Evolutionary conservation across 2,113 vertebrate species (phyloP).

Genomic region (Eudyptes chrysolophus): DNA sequence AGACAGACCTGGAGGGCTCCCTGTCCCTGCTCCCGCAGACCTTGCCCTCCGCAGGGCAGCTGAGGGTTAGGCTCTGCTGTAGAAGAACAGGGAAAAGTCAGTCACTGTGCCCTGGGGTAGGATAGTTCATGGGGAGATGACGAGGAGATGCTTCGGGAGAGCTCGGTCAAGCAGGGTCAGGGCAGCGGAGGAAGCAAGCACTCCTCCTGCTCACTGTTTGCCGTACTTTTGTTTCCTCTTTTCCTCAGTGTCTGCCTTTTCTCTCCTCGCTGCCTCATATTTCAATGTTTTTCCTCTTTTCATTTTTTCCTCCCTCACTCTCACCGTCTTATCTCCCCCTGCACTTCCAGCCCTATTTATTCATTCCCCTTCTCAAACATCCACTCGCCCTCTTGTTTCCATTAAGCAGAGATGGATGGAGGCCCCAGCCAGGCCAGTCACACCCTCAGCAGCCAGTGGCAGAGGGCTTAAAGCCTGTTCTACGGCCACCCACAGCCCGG

Average conservation of each 20-base stretch:
- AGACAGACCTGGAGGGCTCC: background rate
- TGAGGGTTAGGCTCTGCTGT: background rate
- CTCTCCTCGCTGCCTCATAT: background rate
- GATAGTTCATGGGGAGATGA: background rate
- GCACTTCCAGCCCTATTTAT: background rate
- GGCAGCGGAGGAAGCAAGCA: background rate
- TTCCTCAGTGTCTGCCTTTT: background rate
- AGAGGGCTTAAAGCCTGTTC: background rate
- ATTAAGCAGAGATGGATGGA: background rate
- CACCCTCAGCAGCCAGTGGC: background rate
- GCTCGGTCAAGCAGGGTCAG: background rate
- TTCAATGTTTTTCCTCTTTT: background rate
- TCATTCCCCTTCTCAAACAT: background rate
- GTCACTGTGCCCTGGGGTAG: background rate
- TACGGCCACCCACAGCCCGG: background rate
- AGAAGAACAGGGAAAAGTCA: background rate
- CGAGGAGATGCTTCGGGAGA: background rate
- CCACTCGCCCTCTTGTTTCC: background rate
- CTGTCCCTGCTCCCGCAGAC: background rate
- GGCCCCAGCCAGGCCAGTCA: background rate
- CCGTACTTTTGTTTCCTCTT: background rate
- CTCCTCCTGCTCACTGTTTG: background rate
- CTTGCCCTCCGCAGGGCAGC: background rate
- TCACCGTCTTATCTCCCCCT: background rate
- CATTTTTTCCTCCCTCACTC: background rate